Evolutionary conservation across 1,140 invertebrate species (phyloP).

Genomic region (Zaprionus vittiger): DNA sequence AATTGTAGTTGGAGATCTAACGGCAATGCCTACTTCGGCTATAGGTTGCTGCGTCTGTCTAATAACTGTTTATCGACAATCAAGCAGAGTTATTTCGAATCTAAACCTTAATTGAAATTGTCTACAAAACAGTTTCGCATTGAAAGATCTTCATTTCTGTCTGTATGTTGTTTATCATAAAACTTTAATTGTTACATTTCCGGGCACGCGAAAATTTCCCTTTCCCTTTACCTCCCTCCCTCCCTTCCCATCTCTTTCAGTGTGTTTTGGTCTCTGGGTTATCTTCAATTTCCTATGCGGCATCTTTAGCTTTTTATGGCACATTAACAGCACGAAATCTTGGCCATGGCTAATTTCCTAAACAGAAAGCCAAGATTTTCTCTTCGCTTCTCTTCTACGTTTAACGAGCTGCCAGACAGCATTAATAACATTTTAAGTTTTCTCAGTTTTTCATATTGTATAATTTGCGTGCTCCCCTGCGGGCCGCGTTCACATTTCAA

Average conservation of each 20-base stretch:
- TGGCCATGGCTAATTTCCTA: conserved; percentile 47
- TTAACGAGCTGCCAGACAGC: conserved; percentile 38
- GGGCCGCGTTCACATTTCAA: conserved; percentile 19
- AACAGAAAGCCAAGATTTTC: conserved; percentile 34
- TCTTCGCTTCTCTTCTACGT: conserved; percentile 19
- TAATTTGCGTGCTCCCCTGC: conserved; percentile 16
- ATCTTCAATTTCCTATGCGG: conserved; percentile 21
- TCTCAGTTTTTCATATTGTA: conserved; percentile 16
- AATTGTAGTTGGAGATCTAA: background rate
- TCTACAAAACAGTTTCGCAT: background rate
- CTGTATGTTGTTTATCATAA: conserved; percentile 21
- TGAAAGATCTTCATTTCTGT: background rate
- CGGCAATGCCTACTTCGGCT: conserved; percentile 1
- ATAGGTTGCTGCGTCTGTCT: background rate
- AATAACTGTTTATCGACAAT: conserved; percentile 13
- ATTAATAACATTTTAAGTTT: conserved; percentile 35
- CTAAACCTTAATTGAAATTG: conserved; percentile 2
- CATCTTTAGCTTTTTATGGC: conserved; percentile 34
- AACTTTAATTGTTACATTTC: conserved; percentile 43
- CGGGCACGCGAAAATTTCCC: conserved; percentile 23
- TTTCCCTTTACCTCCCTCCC: background rate
- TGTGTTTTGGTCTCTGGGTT: background rate
- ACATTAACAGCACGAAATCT: conserved; percentile 40
- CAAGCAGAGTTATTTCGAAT: background rate
- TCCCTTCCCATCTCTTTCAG: background rate